Evolutionary conservation across 2,113 vertebrate species (phyloP), one percentile per base, ranked within the genome.

Genomic region (Mastomys natalensis): DNA sequence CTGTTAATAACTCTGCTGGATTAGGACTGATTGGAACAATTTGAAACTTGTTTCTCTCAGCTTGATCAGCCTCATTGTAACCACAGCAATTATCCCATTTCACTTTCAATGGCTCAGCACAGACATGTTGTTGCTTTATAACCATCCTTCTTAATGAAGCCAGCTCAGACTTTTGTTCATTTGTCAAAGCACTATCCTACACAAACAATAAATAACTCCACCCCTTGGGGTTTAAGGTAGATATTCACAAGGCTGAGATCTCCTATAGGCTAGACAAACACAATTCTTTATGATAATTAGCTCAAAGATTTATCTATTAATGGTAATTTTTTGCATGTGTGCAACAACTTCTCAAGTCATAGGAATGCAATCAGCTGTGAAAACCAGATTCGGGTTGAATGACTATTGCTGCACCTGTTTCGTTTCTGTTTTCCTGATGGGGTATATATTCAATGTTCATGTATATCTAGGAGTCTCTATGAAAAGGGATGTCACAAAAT

Each of bases 1-100:
- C 98, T 98, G 98, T 98, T 99, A 99, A 99, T 98, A 99, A 99
- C 98, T 98, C 98, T 98, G 98, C 98, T 87, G 97, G 98, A 99
- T 99, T 98, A 99, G 98, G 98, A 98, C 98, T 99, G 98, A 99
- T 99, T 99, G 98, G 98, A 98, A 99, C 98, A 98, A 99, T 99
- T 98, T 98, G 98, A 99, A 99, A 98, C 98, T 98, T 99, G 98
- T 99, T 99, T 98, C 98, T 98, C 98, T 98, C 98, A 99, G 98
- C 98, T 99, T 99, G 98, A 99, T 99, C 98, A 98, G 98, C 96
- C 97, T 98, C 95, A 97, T 98, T 97, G 98, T 98, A 98, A 98
- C 98, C 97, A 98, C 97, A 34, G 98, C 98, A 99, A 99, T 99
- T 99, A 99, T 98, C 98, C 98, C 98, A 98, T 99, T 99, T 98